Evolutionary conservation across 2,888 invertebrate genomes (phyloP).

Genomic region (Griposia aprilina): DNA sequence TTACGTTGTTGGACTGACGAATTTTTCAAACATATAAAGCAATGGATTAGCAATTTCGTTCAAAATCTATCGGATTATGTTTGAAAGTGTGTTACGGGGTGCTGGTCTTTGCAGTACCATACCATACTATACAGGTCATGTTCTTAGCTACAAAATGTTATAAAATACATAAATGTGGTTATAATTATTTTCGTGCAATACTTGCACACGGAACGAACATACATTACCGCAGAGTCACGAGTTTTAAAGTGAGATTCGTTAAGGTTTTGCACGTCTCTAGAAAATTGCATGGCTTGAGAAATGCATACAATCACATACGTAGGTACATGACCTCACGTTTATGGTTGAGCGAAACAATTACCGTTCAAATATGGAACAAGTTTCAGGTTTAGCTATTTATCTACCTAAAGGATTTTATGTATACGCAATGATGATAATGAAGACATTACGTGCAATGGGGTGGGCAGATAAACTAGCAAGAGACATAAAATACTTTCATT

Average conservation of each 20-base stretch:
- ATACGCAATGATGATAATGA: neutral
- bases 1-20: neutral
- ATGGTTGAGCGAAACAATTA: constrained; percentile 4
- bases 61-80: neutral
- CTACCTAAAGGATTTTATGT: neutral
- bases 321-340: constrained; percentile 3
- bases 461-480: neutral
- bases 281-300: constrained; percentile 48
- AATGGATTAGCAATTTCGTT: neutral
- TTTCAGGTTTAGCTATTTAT: neutral
- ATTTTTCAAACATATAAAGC: neutral
- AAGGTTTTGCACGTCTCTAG: constrained; percentile 40
- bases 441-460: neutral
- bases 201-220: constrained; percentile 5
- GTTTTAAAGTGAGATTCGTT: constrained; percentile 34
- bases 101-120: neutral
- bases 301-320: constrained; percentile 20
- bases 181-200: neutral
- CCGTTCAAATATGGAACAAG: neutral
- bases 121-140: neutral
- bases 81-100: neutral
- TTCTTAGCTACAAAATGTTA: neutral
- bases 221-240: constrained; percentile 8
- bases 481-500: no score
- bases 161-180: constrained; percentile 5